A percentile compares a stretch with the other conserved stretches of the same genome.
phyloP scores from a whole-genome alignment of 1,140 invertebrate genomes.

The Polypedilum vanderplanki region DNA sequence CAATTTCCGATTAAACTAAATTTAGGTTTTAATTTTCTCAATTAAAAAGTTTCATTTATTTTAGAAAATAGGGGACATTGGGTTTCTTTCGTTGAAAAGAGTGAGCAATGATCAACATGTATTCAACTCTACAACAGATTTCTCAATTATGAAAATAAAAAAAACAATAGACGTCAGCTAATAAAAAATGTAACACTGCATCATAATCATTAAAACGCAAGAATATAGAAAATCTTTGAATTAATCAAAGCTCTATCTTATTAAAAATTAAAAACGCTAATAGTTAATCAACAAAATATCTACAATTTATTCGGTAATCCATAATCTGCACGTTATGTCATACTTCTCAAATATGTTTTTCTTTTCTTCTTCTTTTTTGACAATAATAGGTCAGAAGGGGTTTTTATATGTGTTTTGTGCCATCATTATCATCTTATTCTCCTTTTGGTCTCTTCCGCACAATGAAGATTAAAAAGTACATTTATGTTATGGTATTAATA shows the following conservation, averaged over 20 bases:
- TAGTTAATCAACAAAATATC: conserved; percentile 27
- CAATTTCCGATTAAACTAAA: no score
- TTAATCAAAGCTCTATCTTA: no score
- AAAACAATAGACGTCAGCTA: background rate
- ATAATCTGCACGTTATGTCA: background rate
- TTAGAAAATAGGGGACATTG: no score
- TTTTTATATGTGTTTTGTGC: no score
- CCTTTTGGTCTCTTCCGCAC: background rate
- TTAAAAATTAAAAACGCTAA: conserved; percentile 9
- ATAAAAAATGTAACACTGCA: conserved; percentile 4
- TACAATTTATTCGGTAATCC: conserved; percentile 15
- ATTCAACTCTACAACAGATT: no score
- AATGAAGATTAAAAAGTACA: background rate
- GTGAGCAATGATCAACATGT: no score
- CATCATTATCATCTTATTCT: background rate
- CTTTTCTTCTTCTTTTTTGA: conserved; percentile 1
- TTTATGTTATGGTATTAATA: background rate
- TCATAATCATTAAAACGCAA: background rate
- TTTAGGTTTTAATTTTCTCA: no score
- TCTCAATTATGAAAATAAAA: no score
- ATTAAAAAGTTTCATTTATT: no score
- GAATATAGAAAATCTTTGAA: background rate
- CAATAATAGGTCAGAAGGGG: no score
- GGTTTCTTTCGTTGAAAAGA: no score
- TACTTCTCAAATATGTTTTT: no score